Percentiles rank a stretch among this genome's conserved stretches.
Conservation (phyloP, 2,888 invertebrate genomes). For the Cosmorhoe ocellata region DNA sequence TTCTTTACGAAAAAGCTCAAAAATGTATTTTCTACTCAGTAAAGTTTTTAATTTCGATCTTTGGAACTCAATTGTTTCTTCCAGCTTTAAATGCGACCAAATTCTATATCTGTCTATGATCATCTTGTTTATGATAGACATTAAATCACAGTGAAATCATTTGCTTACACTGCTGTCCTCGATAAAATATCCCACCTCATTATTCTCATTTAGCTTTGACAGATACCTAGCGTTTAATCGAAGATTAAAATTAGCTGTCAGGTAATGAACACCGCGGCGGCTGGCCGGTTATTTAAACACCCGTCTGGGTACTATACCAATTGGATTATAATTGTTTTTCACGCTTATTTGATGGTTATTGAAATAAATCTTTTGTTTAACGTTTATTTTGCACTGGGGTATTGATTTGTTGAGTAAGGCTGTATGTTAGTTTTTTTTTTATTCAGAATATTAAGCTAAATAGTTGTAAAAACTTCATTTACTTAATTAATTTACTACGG, state of each 20-base stretch:
- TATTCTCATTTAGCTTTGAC: constrained; percentile 60
- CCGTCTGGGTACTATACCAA: constrained; percentile 56
- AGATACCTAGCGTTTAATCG: constrained; percentile 68
- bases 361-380: constrained; percentile 72
- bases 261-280: constrained; percentile 55
- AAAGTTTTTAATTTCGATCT: too few species aligned
- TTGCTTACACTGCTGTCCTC: constrained; percentile 34
- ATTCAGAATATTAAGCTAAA: not conserved
- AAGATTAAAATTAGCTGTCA: constrained; percentile 77
- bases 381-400: constrained; percentile 52
- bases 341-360: constrained; percentile 74
- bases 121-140: not conserved
- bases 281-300: constrained; percentile 62
- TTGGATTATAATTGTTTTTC: constrained; percentile 78
- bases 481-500: too few species aligned
- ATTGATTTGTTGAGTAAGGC: constrained; percentile 38
- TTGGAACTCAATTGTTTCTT: too few species aligned
- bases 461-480: too few species aligned
- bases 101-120: too few species aligned
- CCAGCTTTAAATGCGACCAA: too few species aligned
- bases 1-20: too few species aligned
- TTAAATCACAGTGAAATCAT: constrained; percentile 24
- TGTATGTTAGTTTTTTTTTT: not conserved
- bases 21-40: too few species aligned
- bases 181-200: constrained; percentile 46